Evolutionary conservation across 1,140 invertebrate genomes (phyloP).

Genomic region (Philotrypesis tridentata): DNA sequence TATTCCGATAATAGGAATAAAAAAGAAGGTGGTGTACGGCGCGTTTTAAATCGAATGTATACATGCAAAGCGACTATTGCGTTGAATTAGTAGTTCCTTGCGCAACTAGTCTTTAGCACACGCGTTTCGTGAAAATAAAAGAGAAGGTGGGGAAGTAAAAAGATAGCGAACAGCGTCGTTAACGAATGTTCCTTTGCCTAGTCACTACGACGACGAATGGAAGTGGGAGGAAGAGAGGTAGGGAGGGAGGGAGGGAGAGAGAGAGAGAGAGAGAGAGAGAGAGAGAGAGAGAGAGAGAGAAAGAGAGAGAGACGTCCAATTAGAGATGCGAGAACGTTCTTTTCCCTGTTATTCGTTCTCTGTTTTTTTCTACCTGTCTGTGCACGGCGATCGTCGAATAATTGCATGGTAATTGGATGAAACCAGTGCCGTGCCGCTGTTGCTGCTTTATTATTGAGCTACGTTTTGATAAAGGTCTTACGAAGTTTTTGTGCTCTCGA

Average conservation of each 20-base stretch:
- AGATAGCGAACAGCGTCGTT: background rate
- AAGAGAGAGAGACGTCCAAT: slow-evolving; percentile 31
- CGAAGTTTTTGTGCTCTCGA: background rate
- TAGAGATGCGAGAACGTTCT: slow-evolving; percentile 13
- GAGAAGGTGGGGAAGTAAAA: background rate
- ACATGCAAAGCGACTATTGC: slow-evolving; percentile 33
- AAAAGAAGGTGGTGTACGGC: background rate
- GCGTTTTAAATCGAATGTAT: background rate
- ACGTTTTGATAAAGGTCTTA: background rate
- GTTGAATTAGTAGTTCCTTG: slow-evolving; percentile 21
- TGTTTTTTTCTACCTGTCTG: background rate
- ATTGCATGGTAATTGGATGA: slow-evolving; percentile 33
- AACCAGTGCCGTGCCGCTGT: background rate
- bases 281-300: background rate
- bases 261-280: background rate
- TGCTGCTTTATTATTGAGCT: slow-evolving; percentile 5
- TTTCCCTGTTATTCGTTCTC: background rate
- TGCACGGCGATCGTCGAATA: slow-evolving; percentile 27
- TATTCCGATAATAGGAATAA: background rate
- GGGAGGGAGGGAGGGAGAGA: background rate
- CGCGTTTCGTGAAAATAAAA: background rate
- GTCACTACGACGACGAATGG: background rate
- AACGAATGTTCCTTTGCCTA: slow-evolving; percentile 22
- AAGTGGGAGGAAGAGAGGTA: no score
- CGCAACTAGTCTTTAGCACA: background rate